Evolutionary conservation across 2,797 vertebrate genomes (phyloP), one percentile per base, ranked within the genome.

Genomic region (Bryconaethiops microstoma): DNA sequence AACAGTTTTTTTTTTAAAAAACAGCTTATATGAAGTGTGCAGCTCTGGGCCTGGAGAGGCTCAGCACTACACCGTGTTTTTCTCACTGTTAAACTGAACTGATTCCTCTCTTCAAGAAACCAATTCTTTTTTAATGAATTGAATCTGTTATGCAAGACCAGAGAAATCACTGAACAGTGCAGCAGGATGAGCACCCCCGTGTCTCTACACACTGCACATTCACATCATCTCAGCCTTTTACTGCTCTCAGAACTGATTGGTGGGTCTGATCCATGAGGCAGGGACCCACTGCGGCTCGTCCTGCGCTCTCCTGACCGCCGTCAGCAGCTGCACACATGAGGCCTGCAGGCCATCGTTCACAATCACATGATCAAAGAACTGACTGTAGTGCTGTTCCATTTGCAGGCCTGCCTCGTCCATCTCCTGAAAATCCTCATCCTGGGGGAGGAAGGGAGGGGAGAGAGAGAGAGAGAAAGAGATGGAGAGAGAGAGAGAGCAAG

Each of bases 391-490:
- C 59, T 88, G 89, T 90, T 97, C 97, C 59, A 97, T 95, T 90
- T 94, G 97, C 39, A 91, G 92, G 17, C 95, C 95, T 0, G 92
- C 90, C 14, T 98, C 96, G 81, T 97, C 95, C 86, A 98, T 97
- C 84, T 99, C 96, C 89, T 96, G 94, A 84, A 97, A 94, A 78
- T 99, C 97, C 92, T 98, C 97, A 57, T 97, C 97, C 98, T 99
- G 89, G 0, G 35, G 7, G 25, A 5, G 68, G 50, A 64, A 17
- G 23, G 35, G 42, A 7, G 19, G 8, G 19, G 3, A 1, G 39
- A 42, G n/a, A 42, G 59, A 29, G 6, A 12, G 14, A 16, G 0
- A 6, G 13, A 62, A 13, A 25, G 3, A 35, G 35, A 35, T 4
- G 16, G 45, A 77, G n/a, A 25, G 5, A 52, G 0, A 48, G 10